These are phyloP conservation scores for Aricia agestis DNA, from an alignment of 1,140 invertebrate species.

Conservation along the genomic window DNA sequence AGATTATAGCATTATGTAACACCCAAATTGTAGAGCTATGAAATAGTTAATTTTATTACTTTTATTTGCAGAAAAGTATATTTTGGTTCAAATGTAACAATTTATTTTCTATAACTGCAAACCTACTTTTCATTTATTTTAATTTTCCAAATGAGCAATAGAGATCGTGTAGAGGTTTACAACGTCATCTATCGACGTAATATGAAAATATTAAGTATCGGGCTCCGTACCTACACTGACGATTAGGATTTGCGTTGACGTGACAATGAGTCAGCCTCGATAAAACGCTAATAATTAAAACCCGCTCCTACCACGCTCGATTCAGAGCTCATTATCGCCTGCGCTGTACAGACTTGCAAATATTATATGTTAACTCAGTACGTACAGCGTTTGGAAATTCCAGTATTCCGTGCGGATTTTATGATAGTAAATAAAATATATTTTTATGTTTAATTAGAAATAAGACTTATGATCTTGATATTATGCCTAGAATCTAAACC, in stretches of 20 bases:
- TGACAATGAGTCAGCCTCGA: slow-evolving; percentile 20
- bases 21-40: too few species aligned
- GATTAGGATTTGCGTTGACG: slow-evolving; percentile 18
- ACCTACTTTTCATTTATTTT: not conserved
- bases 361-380: slow-evolving; percentile 20
- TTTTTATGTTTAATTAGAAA: not conserved
- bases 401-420: slow-evolving; percentile 17
- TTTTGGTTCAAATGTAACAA: too few species aligned
- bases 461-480: not conserved
- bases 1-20: too few species aligned
- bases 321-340: slow-evolving; percentile 15
- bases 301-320: not conserved
- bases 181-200: slow-evolving; percentile 23
- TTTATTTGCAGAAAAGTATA: too few species aligned
- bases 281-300: not conserved
- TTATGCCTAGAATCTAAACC: too few species aligned
- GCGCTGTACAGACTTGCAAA: not conserved
- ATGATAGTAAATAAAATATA: not conserved
- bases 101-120: too few species aligned
- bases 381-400: slow-evolving; percentile 19
- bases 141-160: not conserved
- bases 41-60: too few species aligned
- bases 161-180: not conserved
- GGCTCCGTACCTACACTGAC: slow-evolving; percentile 13
- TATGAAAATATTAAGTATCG: slow-evolving; percentile 23